Conservation (phyloP, 1,140 invertebrate species). For the Euwallacea similis region DNA sequence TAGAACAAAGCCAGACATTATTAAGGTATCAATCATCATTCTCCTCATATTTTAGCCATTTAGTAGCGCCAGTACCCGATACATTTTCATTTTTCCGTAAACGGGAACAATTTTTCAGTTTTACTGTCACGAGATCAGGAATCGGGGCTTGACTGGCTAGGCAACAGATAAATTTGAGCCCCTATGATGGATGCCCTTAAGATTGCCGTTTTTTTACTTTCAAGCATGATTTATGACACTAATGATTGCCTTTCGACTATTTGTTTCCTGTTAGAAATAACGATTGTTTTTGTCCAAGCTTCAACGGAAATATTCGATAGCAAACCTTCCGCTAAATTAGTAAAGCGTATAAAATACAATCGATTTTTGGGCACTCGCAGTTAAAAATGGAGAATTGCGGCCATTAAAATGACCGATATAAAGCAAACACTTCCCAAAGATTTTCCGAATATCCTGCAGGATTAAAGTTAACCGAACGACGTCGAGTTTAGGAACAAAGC, state of each 20-base stretch:
- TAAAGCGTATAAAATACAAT: too few species aligned
- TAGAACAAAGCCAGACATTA: too few species aligned
- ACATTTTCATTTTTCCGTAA: conserved; percentile 9
- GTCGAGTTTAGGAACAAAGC: conserved; percentile 2
- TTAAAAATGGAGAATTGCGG: too few species aligned
- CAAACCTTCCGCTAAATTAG: too few species aligned
- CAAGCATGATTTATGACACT: too few species aligned
- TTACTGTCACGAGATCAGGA: conserved; percentile 1
- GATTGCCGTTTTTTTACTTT: background rate
- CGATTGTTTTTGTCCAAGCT: too few species aligned
- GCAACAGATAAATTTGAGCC: conserved; percentile 18
- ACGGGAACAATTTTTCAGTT: conserved; percentile 7
- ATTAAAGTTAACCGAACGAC: conserved; percentile 7
- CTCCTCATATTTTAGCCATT: background rate
- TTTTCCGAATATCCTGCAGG: background rate
- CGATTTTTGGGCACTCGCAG: too few species aligned
- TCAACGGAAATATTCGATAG: too few species aligned
- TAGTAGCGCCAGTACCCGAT: background rate
- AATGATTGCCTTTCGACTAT: too few species aligned
- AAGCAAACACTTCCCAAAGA: conserved; percentile 1
- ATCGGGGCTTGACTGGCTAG: background rate
- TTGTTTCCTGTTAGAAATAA: too few species aligned
- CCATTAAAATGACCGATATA: background rate
- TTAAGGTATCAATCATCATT: too few species aligned
- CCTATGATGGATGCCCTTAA: conserved; percentile 4